These are phyloP conservation scores for Sinella curviseta DNA, from an alignment of 1,140 invertebrate species.

Conservation along the genomic window DNA sequence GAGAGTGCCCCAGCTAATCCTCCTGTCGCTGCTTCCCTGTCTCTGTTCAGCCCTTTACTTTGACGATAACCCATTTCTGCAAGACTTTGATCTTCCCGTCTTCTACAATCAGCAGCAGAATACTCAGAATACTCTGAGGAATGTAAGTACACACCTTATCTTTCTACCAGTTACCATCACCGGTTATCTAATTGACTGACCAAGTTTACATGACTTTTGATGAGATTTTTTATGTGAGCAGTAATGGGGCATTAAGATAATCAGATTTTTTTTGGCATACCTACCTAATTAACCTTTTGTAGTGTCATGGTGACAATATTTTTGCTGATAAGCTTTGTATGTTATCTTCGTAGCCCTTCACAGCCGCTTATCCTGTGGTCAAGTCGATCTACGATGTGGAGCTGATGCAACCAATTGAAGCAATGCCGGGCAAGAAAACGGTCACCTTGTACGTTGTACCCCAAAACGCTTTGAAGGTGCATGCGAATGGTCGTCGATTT, in stretches of 20 bases:
- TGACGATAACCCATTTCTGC: constrained; percentile 6
- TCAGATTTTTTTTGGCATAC: too few relatives aligned
- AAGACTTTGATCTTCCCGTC: constrained; percentile 1
- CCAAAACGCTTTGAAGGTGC: background rate
- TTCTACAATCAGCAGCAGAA: constrained; percentile 9
- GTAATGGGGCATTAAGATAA: too few relatives aligned
- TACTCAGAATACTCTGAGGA: background rate
- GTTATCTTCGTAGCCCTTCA: background rate
- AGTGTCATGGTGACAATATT: too few relatives aligned
- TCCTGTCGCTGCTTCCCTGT: background rate
- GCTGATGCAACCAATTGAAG: constrained; percentile 13
- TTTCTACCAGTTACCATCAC: too few relatives aligned
- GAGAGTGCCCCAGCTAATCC: background rate
- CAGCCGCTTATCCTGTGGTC: constrained; percentile 7
- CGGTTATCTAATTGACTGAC: too few relatives aligned
- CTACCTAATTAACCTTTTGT: background rate
- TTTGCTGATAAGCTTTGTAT: too few relatives aligned
- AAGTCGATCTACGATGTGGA: constrained; percentile 10
- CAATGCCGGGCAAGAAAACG: constrained; percentile 25
- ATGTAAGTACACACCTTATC: background rate
- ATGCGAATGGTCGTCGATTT: background rate
- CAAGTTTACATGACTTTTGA: too few relatives aligned
- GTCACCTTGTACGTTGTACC: constrained; percentile 10
- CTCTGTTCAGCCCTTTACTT: constrained; percentile 18
- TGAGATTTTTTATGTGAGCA: too few relatives aligned